Percentiles rank a stretch among this genome's conserved stretches.
phyloP scores from a whole-genome alignment of 2,113 vertebrate genomes.

The Rana temporaria region DNA sequence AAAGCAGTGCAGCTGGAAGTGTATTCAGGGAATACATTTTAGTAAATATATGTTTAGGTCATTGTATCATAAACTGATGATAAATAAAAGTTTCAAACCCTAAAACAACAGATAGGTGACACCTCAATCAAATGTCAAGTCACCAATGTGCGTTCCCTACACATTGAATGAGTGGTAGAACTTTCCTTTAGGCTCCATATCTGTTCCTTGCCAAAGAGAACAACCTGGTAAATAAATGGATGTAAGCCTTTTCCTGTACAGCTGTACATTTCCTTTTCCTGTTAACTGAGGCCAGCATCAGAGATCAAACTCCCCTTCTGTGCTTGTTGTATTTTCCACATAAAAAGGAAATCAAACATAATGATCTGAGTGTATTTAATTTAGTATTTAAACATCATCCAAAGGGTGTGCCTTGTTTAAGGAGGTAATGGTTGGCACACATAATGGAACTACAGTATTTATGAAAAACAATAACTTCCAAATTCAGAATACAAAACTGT shows the following conservation, averaged over 20 bases:
- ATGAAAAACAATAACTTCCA: neutral
- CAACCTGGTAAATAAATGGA: no score
- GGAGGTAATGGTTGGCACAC: constrained; percentile 1
- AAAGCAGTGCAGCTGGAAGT: no score
- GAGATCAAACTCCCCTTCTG: neutral
- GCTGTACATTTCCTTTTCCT: constrained; percentile 16
- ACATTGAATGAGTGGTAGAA: no score
- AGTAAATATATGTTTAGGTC: neutral
- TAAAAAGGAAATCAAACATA: constrained; percentile 1
- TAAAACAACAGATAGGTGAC: neutral
- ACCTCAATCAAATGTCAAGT: neutral
- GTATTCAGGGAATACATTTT: no score
- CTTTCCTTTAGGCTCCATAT: no score
- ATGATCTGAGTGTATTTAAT: neutral
- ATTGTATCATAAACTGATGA: neutral
- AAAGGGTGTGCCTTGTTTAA: neutral
- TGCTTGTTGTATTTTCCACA: constrained; percentile 1
- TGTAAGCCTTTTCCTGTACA: neutral
- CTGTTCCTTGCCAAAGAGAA: no score
- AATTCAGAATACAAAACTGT: neutral
- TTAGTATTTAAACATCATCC: neutral
- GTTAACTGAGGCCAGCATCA: neutral
- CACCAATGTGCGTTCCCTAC: no score
- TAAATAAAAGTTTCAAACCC: neutral
- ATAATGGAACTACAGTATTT: neutral